Conservation (phyloP, 2,113 vertebrate species). For the Hucho hucho region DNA sequence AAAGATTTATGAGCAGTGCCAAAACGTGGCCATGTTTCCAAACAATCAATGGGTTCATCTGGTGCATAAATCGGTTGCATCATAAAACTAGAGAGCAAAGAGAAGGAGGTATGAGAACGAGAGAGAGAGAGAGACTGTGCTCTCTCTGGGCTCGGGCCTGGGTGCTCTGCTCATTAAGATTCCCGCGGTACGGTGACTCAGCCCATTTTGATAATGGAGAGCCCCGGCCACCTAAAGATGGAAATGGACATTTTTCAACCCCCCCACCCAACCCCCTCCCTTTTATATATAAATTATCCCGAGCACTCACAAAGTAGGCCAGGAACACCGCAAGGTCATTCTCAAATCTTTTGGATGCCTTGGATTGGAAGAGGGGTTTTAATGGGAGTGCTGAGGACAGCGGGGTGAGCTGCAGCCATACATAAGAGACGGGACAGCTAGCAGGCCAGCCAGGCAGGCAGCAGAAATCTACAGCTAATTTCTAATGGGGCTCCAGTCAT, state of each 20-base stretch:
- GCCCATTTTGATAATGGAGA: constrained; percentile 81
- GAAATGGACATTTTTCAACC: constrained; percentile 78
- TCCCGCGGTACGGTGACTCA: constrained; percentile 76
- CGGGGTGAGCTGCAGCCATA: constrained; percentile 3
- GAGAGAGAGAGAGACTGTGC: neutral
- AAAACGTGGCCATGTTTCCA: constrained; percentile 31
- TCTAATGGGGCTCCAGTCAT: constrained; percentile 5
- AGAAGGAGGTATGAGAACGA: constrained; percentile 11
- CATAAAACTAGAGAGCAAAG: constrained; percentile 55
- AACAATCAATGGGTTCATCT: constrained; percentile 66
- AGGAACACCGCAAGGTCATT: constrained; percentile 71
- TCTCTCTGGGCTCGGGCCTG: constrained; percentile 13
- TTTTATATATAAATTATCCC: constrained; percentile 80
- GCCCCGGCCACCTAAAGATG: constrained; percentile 77
- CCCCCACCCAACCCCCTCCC: constrained; percentile 55
- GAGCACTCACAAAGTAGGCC: constrained; percentile 62
- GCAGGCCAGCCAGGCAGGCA: neutral
- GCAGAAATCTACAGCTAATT: neutral
- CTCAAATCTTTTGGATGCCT: constrained; percentile 64
- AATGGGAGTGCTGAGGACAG: constrained; percentile 54
- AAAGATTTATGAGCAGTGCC: no score
- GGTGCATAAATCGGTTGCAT: constrained; percentile 46
- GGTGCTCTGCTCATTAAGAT: constrained; percentile 72
- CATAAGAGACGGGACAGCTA: constrained; percentile 9
- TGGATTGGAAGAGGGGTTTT: constrained; percentile 39